Conservation (phyloP, 2,888 invertebrate genomes). For the Habroteleia sp. region DNA sequence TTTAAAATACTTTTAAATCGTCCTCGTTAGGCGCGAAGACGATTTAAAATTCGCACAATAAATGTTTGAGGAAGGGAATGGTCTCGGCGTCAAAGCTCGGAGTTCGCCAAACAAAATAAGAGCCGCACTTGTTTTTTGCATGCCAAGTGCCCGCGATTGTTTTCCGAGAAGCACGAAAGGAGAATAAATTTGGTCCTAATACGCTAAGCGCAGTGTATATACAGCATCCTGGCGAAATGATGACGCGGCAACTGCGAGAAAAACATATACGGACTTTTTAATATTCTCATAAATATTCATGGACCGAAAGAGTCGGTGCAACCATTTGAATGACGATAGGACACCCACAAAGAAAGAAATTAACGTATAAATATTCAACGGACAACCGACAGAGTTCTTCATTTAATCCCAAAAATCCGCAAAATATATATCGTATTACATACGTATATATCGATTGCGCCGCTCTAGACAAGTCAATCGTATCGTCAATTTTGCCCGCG, state of each 20-base stretch:
- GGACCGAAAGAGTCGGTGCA: slow-evolving; percentile 41
- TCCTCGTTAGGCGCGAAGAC: not conserved
- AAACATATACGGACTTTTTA: slow-evolving; percentile 54
- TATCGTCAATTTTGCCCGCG: too few relatives aligned
- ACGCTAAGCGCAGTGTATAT: slow-evolving; percentile 52
- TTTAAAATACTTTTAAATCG: slow-evolving; percentile 18
- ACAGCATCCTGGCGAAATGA: slow-evolving; percentile 56
- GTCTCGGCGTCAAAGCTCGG: slow-evolving; percentile 10
- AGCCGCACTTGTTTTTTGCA: slow-evolving; percentile 15
- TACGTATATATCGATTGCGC: too few relatives aligned
- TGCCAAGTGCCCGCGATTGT: slow-evolving; percentile 16
- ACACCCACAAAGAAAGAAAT: slow-evolving; percentile 51
- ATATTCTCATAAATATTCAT: slow-evolving; percentile 63
- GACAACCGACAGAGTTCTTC: slow-evolving; percentile 34
- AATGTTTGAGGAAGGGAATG: slow-evolving; percentile 19
- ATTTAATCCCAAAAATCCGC: slow-evolving; percentile 47
- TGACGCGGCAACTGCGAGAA: slow-evolving; percentile 50
- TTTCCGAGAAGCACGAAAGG: slow-evolving; percentile 24
- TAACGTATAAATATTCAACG: slow-evolving; percentile 53
- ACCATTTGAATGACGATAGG: slow-evolving; percentile 47
- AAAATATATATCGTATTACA: slow-evolving; percentile 19
- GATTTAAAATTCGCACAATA: slow-evolving; percentile 28
- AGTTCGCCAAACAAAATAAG: slow-evolving; percentile 29
- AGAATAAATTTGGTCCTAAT: slow-evolving; percentile 33
- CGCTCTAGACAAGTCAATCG: too few relatives aligned